Percentiles rank a stretch among this genome's conserved stretches.
Evolutionary conservation across 2,797 vertebrate genomes (phyloP).

Genomic region (Gila robusta): DNA sequence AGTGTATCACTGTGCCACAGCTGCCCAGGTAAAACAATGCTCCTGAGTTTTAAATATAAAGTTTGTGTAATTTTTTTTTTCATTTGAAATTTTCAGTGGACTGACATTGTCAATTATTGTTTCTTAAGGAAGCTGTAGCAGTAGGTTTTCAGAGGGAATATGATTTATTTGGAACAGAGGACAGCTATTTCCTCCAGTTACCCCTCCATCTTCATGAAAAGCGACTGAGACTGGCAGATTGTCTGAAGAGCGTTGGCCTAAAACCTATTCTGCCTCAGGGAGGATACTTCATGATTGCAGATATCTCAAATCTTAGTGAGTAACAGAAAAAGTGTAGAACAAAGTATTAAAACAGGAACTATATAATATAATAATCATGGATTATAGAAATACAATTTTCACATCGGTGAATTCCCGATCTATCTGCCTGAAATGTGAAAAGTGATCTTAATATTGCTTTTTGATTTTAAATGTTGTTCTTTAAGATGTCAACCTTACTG

Average conservation of each 20-base stretch:
- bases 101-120: slow-evolving; percentile 15
- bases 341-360: background rate
- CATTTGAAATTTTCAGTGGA: too few relatives aligned
- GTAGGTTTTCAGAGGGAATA: slow-evolving; percentile 85
- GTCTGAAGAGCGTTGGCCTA: slow-evolving; percentile 84
- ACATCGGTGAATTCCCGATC: background rate
- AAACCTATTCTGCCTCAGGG: slow-evolving; percentile 88
- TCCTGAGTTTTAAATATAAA: background rate
- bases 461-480: slow-evolving; percentile 17
- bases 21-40: slow-evolving; percentile 83
- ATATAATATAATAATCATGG: background rate
- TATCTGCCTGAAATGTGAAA: too few relatives aligned
- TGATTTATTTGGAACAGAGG: slow-evolving; percentile 78
- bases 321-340: background rate
- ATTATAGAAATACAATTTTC: background rate
- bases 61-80: background rate
- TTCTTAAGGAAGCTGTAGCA: slow-evolving; percentile 87
- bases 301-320: slow-evolving; percentile 91
- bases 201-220: slow-evolving; percentile 78
- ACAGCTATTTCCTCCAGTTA: slow-evolving; percentile 90
- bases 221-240: slow-evolving; percentile 81
- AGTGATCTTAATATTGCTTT: background rate
- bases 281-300: slow-evolving; percentile 90
- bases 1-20: slow-evolving; percentile 88
- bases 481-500: slow-evolving; percentile 82